phyloP scores from a whole-genome alignment of 1,140 invertebrate genomes.

The Drosophila santomea region DNA sequence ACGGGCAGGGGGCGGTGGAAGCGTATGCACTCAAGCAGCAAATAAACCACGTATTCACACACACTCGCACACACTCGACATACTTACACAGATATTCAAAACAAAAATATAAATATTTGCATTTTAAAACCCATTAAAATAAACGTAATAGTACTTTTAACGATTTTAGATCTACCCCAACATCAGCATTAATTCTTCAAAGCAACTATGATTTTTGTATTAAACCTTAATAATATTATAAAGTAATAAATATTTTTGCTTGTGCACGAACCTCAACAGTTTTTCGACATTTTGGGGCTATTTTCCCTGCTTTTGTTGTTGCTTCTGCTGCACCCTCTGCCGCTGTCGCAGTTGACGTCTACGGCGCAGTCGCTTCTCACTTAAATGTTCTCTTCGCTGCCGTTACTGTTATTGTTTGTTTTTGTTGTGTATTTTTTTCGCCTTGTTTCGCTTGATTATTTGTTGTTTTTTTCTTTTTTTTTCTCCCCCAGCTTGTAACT shows the following conservation, averaged over 20 bases:
- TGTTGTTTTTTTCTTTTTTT: constrained; percentile 47
- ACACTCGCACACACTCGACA: constrained; percentile 48
- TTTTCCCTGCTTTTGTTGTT: constrained; percentile 55
- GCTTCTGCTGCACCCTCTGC: constrained; percentile 43
- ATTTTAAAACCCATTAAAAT: background rate
- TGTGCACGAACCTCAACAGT: constrained; percentile 71
- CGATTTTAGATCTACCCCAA: too few relatives aligned
- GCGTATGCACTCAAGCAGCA: constrained; percentile 78
- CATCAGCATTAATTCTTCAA: too few relatives aligned
- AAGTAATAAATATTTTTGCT: constrained; percentile 7
- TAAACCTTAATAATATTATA: background rate
- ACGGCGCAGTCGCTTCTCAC: constrained; percentile 41
- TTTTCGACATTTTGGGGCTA: constrained; percentile 79
- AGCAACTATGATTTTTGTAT: background rate
- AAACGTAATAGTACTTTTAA: too few relatives aligned
- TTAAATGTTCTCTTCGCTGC: constrained; percentile 54
- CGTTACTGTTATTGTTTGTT: constrained; percentile 56
- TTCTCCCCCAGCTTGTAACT: constrained; percentile 58
- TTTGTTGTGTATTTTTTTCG: constrained; percentile 65
- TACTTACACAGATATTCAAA: constrained; percentile 34
- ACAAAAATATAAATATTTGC: background rate
- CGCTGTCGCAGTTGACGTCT: constrained; percentile 21
- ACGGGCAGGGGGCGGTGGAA: constrained; percentile 27
- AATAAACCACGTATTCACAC: constrained; percentile 78
- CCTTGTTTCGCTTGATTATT: constrained; percentile 76